Base-by-base conservation (phyloP, 1,140 invertebrate species). In the Carcinoscorpius rotundicauda region DNA sequence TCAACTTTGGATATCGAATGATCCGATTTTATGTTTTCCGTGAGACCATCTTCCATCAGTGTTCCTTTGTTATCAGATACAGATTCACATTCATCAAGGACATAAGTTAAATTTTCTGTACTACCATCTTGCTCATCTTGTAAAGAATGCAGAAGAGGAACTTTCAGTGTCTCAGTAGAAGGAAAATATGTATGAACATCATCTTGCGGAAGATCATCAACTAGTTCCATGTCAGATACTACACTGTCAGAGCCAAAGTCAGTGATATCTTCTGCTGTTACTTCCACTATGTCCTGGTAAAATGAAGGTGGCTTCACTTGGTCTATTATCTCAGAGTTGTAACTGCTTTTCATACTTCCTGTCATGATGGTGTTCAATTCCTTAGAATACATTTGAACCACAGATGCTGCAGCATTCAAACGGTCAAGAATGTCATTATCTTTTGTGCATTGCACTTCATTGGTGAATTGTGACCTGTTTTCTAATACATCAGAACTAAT, bases 221-320 rank as follows among this genome's bases (percentile, higher is more conserved):
- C 75, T 60, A 73, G 70, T 62, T 74, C 72, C 4, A 83, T 83
- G 64, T 82, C 80, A 52, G 77, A 82, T 51, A 79, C 83, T 6
- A 83, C 74, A 56, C 82, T 82, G 49, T 85, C 77, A 51, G 67
- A 62, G 3, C 51, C 55, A 9, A 69, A 59, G 61, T 70, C 68
- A 0, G 84, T 84, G 4, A 75, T 74, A 11, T 79, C 75, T 58
- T 84, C 82, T 49, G 80, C 78, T 0, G 82, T 83, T 68, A 82
- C 76, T 62, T 84, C 81, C 63, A 78, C 82, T 3, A 84, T 76
- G 66, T 84, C 83, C 61, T 84, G 81, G 60, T 84, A 83, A 4
- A 82, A 72, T 1, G 82, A 84, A 0, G 83, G 83, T 9, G 82
- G 83, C 74, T 83, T 83, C 51, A 86, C 76, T 69, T 82, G 81